Evolutionary conservation across 2,797 vertebrate species (phyloP), one percentile per base, ranked within the genome.

Genomic region (Masticophis lateralis): DNA sequence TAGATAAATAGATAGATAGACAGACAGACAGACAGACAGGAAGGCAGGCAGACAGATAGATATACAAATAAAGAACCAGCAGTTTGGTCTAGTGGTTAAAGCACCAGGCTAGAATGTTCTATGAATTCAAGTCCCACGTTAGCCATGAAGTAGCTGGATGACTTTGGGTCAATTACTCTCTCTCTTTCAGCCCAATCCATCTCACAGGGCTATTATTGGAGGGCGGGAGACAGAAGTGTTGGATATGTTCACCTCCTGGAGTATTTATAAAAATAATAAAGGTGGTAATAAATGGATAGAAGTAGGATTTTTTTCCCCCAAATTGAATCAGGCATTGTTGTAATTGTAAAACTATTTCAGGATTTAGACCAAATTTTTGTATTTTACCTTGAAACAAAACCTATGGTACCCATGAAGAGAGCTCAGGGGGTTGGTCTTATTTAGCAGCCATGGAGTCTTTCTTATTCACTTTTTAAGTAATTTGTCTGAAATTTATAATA

Each of bases 1-100:
- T 1, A 60, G 59, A 25, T 1, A 60, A 22, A 61, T 1, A 60
- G 25, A 61, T 1, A 61, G 60, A 43, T 43, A 43, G 43, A 57
- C 0, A 20, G 57, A 53, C 0, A 55, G 53, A 55, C 0, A 12
- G 55, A 56, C 0, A 56, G 13, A 56, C 0, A 55, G 11, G 12
- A 0, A 53, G 53, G 11, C 0, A 53, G 53, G 8, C 5, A 51
- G 51, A 51, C 5, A 51, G 53, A 25, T 1, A 60, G 59, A 60
- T 1, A 47, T 47, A 63, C 1, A 63, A 28, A n/a, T 16, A 69
- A n/a, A 69, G 13, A 32, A 27, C 14, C 66, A 74, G 14, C 66
- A 74, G 14, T 37, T 74, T 74, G n/a, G 66, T 74, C n/a, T 74
- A 18, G 66, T 74, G 66, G 6, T 74, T 74, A 74, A 74, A 74